A percentile compares a stretch with the other conserved stretches of the same genome.
Conservation (phyloP, 1,140 invertebrate genomes). For the Andricus grossulariae region DNA sequence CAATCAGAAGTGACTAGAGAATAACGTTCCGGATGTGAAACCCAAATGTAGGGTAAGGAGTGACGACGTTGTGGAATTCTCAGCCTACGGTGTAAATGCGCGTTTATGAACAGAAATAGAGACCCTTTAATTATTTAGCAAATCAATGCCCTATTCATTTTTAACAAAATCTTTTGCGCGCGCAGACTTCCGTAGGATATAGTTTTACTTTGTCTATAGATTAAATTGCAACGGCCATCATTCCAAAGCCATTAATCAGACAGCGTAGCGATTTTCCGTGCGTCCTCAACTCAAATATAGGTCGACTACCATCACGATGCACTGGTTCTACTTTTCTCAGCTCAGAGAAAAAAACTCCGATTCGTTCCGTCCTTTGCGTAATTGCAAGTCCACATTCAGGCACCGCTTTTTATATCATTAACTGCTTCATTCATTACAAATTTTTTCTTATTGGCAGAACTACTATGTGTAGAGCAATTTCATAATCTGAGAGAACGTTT, state of each 20-base stretch:
- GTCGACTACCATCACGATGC: constrained; percentile 25
- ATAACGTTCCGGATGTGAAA: constrained; percentile 13
- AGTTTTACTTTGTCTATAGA: constrained; percentile 16
- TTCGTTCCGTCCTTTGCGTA: constrained; percentile 4
- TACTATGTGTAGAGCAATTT: background rate
- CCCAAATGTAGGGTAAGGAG: background rate
- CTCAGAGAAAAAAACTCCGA: constrained; percentile 3
- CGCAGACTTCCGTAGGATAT: background rate
- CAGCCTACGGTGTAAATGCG: background rate
- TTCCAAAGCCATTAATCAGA: constrained; percentile 11
- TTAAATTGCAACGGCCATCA: constrained; percentile 22
- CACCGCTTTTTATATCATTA: constrained; percentile 26
- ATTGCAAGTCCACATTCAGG: constrained; percentile 4
- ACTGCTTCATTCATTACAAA: constrained; percentile 13
- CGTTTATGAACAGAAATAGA: background rate
- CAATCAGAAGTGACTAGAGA: background rate
- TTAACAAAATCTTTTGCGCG: background rate
- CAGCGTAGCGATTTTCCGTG: constrained; percentile 28
- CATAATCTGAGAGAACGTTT: background rate
- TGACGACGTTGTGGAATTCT: background rate
- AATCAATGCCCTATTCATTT: constrained; percentile 11
- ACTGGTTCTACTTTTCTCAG: constrained; percentile 29
- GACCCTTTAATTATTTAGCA: background rate
- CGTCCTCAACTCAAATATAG: constrained; percentile 25
- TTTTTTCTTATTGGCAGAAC: background rate